Evolutionary conservation across 2,797 vertebrate genomes (phyloP).

Genomic region (Melanogrammus aeglefinus): DNA sequence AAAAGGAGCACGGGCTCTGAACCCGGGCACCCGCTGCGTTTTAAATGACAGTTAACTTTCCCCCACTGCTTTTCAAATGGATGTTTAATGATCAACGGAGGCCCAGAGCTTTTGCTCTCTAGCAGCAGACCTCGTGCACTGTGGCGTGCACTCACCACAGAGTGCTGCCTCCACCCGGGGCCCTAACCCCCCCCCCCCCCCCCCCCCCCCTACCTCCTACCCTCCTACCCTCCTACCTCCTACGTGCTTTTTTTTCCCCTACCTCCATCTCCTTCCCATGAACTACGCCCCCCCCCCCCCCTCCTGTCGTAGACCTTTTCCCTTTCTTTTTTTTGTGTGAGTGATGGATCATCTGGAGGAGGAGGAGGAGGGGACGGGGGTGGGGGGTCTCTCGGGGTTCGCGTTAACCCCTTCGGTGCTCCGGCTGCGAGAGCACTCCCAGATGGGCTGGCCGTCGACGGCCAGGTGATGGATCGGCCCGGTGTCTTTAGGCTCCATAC

Average conservation of each 20-base stretch:
- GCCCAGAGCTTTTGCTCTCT: slow-evolving; percentile 49
- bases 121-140: slow-evolving; percentile 53
- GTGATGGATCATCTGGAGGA: slow-evolving; percentile 68
- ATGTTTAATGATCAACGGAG: slow-evolving; percentile 75
- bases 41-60: slow-evolving; percentile 74
- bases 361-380: no score
- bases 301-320: neutral
- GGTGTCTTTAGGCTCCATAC: slow-evolving; percentile 70
- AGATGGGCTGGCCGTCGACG: slow-evolving; percentile 58
- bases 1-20: slow-evolving; percentile 37
- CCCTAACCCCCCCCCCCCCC: slow-evolving; percentile 28
- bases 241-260: slow-evolving; percentile 45
- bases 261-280: slow-evolving; percentile 30
- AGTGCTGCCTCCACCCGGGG: slow-evolving; percentile 10
- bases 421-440: slow-evolving; percentile 44
- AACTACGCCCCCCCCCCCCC: neutral
- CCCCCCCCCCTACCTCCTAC: slow-evolving; percentile 38
- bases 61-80: slow-evolving; percentile 71
- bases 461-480: slow-evolving; percentile 71
- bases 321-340: slow-evolving; percentile 42
- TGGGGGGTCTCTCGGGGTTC: slow-evolving; percentile 57
- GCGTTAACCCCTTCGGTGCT: slow-evolving; percentile 69
- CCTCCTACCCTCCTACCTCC: slow-evolving; percentile 2
- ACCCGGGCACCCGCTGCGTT: slow-evolving; percentile 57
- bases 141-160: slow-evolving; percentile 37